Evolutionary conservation across 2,113 vertebrate species (phyloP), one percentile per base, ranked within the genome.

Genomic region (Kobus ellipsiprymnus): DNA sequence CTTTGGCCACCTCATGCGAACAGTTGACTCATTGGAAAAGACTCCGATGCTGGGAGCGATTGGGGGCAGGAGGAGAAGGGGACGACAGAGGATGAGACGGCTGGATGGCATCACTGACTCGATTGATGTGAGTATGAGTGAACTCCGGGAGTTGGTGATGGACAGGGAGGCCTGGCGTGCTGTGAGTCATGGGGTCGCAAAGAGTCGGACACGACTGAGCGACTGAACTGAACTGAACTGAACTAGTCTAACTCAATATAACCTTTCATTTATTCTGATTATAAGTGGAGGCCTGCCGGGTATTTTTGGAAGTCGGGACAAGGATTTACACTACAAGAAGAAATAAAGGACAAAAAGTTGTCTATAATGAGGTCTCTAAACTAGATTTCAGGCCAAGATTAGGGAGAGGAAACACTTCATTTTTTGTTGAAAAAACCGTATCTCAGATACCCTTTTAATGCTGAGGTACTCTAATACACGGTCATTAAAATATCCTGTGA

Each of bases 251-350:
- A 95, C 11, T 90, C 16, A 82, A 7, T 46, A 30, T 55, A 94
- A 93, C 21, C 29, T 85, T 86, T 80, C 44, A 93, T 23, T 87
- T 92, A 89, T 86, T 95, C 60, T 97, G 52, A 89, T 64, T 52
- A 33, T 40, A 95, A 86, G 16, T n/a, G 14, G 52, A 88, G 33
- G 21, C 27, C 48, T 60, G 85, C 7, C 9, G 74, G 25, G 25
- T 55, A 60, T 91, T 88, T 48, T 44, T 50, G 91, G 67, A 93
- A 93, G 12, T 50, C 0, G 1, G 11, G 14, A 81, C 21, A 84
- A 71, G 36, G 23, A 33, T n/a, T 93, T 81, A 87, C 19, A 82
- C 4, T 16, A 12, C 25, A 55, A 59, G 19, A 46, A 90, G 87
- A 97, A 92, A 12, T 52, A 62, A 88, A 94, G 19, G 25, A 57